These are phyloP conservation scores for Australoheros scitulus DNA, from an alignment of 2,113 vertebrate species.

Conservation along the genomic window DNA sequence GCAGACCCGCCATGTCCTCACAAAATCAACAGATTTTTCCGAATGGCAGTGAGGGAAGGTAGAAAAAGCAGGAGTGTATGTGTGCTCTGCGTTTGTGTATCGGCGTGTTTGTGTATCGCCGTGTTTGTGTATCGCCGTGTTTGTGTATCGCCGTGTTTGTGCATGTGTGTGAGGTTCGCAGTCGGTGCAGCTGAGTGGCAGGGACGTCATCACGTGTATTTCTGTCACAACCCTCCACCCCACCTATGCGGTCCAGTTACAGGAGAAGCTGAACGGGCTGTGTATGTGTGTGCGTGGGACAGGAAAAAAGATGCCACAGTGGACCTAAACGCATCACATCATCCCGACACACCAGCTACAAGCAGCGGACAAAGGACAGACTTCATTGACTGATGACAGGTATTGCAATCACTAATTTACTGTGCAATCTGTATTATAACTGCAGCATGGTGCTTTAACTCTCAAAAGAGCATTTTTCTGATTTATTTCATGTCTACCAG, in stretches of 20 bases:
- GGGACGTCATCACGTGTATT: constrained; percentile 79
- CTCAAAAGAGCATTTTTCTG: background rate
- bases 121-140: too few relatives aligned
- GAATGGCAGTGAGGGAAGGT: background rate
- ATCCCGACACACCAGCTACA: background rate
- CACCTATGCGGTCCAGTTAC: constrained; percentile 79
- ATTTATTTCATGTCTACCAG: background rate
- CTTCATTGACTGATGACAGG: constrained; percentile 11
- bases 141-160: background rate
- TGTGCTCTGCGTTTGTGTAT: constrained; percentile 6
- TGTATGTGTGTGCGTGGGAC: background rate
- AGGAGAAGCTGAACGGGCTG: constrained; percentile 30
- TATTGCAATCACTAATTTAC: constrained; percentile 5
- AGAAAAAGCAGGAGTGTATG: constrained; percentile 10
- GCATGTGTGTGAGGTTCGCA: constrained; percentile 45
- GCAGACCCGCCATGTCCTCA: constrained; percentile 83
- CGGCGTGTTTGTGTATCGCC: constrained; percentile 6
- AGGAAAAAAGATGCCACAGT: constrained; percentile 9
- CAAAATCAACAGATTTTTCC: constrained; percentile 24
- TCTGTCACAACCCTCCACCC: constrained; percentile 78
- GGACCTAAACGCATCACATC: constrained; percentile 3
- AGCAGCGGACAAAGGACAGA: constrained; percentile 5
- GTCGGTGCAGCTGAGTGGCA: constrained; percentile 61
- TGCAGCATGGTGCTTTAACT: background rate
- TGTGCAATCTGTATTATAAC: background rate